Base-by-base conservation (phyloP, 1,140 invertebrate species). In the Elysia chlorotica region DNA sequence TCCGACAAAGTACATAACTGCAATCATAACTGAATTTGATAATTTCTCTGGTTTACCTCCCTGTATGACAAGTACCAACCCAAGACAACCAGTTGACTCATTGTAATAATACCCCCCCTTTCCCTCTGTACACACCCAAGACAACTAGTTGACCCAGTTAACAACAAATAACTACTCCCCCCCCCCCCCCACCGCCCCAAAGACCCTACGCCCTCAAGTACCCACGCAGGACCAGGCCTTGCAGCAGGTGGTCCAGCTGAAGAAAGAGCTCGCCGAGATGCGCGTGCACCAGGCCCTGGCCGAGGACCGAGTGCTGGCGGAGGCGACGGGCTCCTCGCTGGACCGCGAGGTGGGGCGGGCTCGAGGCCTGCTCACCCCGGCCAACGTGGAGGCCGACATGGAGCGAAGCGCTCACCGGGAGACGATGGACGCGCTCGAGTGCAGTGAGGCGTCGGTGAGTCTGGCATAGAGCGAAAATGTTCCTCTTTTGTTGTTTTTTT, bases 201-300 rank as follows among this genome's bases (percentile, higher is more conserved):
- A n/a, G n/a, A n/a, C n/a, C n/a, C n/a, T n/a, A n/a, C n/a, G n/a
- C n/a, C n/a, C 36, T 76, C 23, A 77, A 86, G 84, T 87, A 62
- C 82, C 85, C 25, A 82, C 79, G 48, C 79, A 83, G 30, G 83
- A 87, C 71, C 82, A 85, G 70, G 85, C 85, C 10, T 68, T 87
- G 33, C 86, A 87, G 28, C 85, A 87, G 68, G 85, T 87, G 25
- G 77, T 84, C 28, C 70, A 83, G 37, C 75, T 87, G 28, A 87
- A 87, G 80, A 87, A 84, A 72, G 86, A 88, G 71, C 71, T 88
- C 36, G 86, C 86, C 6, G 86, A 87, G 74, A 81, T 87, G 75
- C 76, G 83, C 53, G 82, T 82, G 35, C 83, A 82, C 71, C 82
- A 86, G 73, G 81, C 83, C 10, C 65, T 84, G 17, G 76, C 80